phyloP scores from a whole-genome alignment of 2,113 vertebrate genomes.

The Ceyx margarethae region DNA sequence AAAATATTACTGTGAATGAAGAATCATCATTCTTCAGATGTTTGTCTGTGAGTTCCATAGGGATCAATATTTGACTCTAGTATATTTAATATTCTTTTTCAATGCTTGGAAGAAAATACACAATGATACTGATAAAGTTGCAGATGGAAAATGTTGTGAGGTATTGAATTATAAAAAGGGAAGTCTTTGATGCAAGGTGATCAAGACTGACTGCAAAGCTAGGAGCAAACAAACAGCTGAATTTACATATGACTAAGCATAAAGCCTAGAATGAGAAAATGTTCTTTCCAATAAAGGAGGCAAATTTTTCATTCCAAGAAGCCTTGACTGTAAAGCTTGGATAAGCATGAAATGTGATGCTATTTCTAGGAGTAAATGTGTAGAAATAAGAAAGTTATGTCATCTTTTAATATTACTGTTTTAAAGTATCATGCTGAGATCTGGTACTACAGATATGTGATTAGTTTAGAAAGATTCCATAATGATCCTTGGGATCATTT shows the following conservation, averaged over 20 bases:
- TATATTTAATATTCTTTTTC: background rate
- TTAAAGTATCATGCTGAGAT: background rate
- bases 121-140: background rate
- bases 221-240: background rate
- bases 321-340: background rate
- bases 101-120: background rate
- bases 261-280: background rate
- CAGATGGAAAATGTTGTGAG: background rate
- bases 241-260: background rate
- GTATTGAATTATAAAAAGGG: background rate
- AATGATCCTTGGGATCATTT: background rate
- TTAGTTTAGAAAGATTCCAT: background rate
- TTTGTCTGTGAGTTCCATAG: background rate
- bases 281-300: background rate
- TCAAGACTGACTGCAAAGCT: background rate
- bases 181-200: background rate
- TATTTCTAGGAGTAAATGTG: background rate
- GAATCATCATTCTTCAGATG: background rate
- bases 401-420: background rate
- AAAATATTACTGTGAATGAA: constrained; percentile 20
- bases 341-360: background rate
- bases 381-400: background rate
- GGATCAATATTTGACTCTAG: background rate
- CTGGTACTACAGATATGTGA: accelerated
- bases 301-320: background rate